These are phyloP conservation scores for Cheilosia scutellata DNA, from an alignment of 2,888 invertebrate genomes.

Conservation along the genomic window DNA sequence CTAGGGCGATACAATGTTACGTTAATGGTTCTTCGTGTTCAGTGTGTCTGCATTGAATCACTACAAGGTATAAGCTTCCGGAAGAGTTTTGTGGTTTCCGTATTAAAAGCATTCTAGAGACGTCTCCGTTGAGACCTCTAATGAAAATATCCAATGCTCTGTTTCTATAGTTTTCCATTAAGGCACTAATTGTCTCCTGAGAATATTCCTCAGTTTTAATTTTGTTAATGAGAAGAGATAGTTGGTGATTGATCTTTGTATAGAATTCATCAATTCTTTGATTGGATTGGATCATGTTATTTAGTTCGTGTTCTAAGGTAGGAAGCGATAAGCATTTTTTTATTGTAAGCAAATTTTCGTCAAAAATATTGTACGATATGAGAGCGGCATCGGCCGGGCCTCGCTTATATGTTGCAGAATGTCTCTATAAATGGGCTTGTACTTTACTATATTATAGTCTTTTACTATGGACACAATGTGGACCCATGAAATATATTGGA, in stretches of 20 bases:
- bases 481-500: too few species aligned
- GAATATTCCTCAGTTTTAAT: slow-evolving; percentile 46
- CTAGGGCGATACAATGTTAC: too few species aligned
- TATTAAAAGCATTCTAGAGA: neutral
- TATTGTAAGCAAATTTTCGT: neutral
- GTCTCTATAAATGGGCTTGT: too few species aligned
- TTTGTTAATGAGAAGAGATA: slow-evolving; percentile 22
- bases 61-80: slow-evolving; percentile 44
- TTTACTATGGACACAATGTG: neutral
- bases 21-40: too few species aligned
- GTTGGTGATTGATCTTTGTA: neutral
- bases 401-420: neutral
- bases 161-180: slow-evolving; percentile 33
- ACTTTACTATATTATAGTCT: neutral
- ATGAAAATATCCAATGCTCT: slow-evolving; percentile 49
- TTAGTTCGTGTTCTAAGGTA: neutral
- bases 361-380: too few species aligned
- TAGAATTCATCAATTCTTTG: neutral
- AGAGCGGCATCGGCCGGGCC: neutral
- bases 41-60: too few species aligned
- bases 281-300: neutral
- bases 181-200: slow-evolving; percentile 15
- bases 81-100: neutral
- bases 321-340: neutral
- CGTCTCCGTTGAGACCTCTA: slow-evolving; percentile 19